Percentiles rank a stretch among this genome's conserved stretches.
phyloP scores from a whole-genome alignment of 2,888 invertebrate genomes.

The Aricia artaxerxes region DNA sequence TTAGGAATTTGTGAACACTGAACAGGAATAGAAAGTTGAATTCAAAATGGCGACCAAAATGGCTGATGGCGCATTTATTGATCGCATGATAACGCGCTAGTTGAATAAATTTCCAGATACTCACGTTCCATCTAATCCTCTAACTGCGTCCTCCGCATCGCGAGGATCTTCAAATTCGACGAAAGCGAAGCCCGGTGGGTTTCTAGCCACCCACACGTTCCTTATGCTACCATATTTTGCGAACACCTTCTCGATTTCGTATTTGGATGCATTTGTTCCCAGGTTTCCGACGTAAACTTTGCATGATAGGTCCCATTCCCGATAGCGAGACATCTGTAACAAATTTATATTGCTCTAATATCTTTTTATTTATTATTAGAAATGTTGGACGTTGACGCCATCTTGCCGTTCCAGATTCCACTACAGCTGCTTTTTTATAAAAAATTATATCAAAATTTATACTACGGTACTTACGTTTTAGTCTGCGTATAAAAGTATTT shows the following conservation, averaged over 20 bases:
- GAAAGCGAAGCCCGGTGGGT: slow-evolving; percentile 95
- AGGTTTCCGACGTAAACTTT: slow-evolving; percentile 97
- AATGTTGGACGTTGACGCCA: slow-evolving; percentile 38
- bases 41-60: slow-evolving; percentile 43
- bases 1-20: not conserved
- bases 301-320: slow-evolving; percentile 92
- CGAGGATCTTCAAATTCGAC: slow-evolving; percentile 93
- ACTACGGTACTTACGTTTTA: not conserved
- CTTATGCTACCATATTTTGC: slow-evolving; percentile 92
- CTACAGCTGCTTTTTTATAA: not conserved
- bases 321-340: slow-evolving; percentile 84
- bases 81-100: not conserved
- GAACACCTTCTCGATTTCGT: slow-evolving; percentile 93
- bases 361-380: not conserved
- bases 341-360: not conserved
- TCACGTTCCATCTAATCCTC: slow-evolving; percentile 88
- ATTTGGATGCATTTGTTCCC: slow-evolving; percentile 93
- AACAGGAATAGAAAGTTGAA: slow-evolving; percentile 24
- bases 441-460: not conserved
- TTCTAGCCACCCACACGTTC: slow-evolving; percentile 96
- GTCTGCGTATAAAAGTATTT: not conserved
- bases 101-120: slow-evolving; percentile 45
- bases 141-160: slow-evolving; percentile 92
- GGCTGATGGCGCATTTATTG: slow-evolving; percentile 30
- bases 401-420: slow-evolving; percentile 36